Evolutionary conservation across 2,113 vertebrate genomes (phyloP).

Genomic region (Melospiza melodia): DNA sequence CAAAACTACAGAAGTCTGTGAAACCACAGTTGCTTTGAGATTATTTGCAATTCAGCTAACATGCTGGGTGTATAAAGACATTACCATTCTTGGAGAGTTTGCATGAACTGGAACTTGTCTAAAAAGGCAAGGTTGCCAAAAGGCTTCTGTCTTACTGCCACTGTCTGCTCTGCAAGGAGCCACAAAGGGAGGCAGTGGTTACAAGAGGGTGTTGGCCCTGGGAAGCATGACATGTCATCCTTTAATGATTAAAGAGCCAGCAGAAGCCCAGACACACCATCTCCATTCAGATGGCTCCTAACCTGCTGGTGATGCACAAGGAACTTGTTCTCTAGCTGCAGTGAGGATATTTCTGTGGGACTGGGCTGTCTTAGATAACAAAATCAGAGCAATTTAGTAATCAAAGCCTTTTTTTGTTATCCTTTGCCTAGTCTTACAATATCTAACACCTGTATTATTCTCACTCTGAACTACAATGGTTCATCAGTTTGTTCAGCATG

Average conservation of each 20-base stretch:
- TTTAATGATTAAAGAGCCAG: neutral
- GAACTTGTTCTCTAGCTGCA: neutral
- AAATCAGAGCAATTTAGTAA: neutral
- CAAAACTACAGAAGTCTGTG: neutral
- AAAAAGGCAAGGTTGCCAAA: conserved; percentile 1
- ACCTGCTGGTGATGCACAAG: neutral
- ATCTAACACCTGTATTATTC: neutral
- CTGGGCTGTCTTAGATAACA: neutral
- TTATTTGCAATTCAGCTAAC: neutral
- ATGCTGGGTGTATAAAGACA: neutral
- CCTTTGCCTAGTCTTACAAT: neutral
- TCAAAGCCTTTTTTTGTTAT: neutral
- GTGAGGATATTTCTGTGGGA: neutral
- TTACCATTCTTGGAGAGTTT: neutral
- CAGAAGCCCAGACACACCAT: neutral
- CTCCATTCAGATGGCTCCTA: neutral
- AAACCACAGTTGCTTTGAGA: neutral
- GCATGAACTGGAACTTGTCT: neutral
- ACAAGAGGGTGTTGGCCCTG: conserved; percentile 1
- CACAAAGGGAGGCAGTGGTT: neutral
- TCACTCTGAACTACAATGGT: neutral
- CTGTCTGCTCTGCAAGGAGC: neutral
- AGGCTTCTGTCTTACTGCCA: neutral
- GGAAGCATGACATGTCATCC: neutral
- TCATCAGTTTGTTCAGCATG: neutral